Conservation (phyloP, 2,888 invertebrate genomes). For the Gandaritis pyraliata region DNA sequence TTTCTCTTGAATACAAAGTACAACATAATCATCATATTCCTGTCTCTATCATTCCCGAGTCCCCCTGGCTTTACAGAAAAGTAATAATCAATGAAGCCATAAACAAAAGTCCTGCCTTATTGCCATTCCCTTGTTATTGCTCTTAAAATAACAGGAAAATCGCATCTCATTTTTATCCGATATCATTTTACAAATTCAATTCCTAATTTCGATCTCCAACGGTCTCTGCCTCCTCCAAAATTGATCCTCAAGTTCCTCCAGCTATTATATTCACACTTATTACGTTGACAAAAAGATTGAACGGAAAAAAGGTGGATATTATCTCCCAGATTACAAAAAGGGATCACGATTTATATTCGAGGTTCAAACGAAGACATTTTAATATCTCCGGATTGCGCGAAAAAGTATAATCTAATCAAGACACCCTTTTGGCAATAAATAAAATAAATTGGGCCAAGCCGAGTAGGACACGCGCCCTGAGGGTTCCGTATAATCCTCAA, state of each 20-base stretch:
- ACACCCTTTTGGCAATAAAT: constrained; percentile 66
- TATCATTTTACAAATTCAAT: constrained; percentile 46
- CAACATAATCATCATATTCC: no score
- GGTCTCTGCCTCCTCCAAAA: constrained; percentile 30
- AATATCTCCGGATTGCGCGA: constrained; percentile 52
- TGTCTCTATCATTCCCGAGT: no score
- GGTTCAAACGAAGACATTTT: constrained; percentile 53
- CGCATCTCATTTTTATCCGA: constrained; percentile 34
- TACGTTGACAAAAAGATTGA: constrained; percentile 42
- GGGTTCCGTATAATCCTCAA: not conserved
- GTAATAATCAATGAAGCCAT: constrained; percentile 6
- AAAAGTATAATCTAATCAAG: constrained; percentile 60
- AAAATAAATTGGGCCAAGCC: constrained; percentile 50
- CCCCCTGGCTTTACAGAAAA: not conserved
- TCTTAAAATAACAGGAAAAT: constrained; percentile 28
- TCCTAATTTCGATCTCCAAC: constrained; percentile 43
- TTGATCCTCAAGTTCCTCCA: constrained; percentile 39
- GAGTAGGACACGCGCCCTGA: constrained; percentile 3
- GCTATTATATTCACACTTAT: constrained; percentile 46
- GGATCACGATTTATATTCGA: constrained; percentile 51
- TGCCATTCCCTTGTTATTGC: constrained; percentile 25
- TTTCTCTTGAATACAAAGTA: no score
- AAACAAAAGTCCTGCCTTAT: constrained; percentile 8
- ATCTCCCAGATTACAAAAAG: constrained; percentile 50
- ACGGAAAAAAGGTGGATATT: constrained; percentile 44